Evolutionary conservation across 2,888 invertebrate genomes (phyloP).

Genomic region (Gandaritis pyraliata): DNA sequence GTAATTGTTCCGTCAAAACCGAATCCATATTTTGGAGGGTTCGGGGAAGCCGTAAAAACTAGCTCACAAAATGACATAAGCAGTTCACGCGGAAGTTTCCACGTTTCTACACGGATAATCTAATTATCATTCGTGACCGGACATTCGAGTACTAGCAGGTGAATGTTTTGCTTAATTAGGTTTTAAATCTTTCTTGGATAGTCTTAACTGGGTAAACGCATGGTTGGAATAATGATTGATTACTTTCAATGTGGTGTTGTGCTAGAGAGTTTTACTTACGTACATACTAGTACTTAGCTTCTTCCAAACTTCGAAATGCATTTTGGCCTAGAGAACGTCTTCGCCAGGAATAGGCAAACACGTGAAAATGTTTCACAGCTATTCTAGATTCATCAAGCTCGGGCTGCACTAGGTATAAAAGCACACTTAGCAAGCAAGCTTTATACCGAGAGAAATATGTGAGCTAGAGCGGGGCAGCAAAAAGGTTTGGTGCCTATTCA

Average conservation of each 20-base stretch:
- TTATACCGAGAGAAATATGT: neutral
- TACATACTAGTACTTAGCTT: neutral
- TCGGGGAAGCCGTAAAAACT: slow-evolving; percentile 47
- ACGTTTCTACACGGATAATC: slow-evolving; percentile 53
- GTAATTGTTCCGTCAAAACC: slow-evolving; percentile 33
- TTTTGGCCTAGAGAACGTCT: neutral
- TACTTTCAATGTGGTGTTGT: slow-evolving; percentile 21
- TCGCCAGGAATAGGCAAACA: neutral
- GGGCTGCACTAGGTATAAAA: slow-evolving; percentile 3
- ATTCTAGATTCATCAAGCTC: neutral
- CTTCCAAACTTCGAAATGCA: neutral
- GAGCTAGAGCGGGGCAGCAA: slow-evolving; percentile 2
- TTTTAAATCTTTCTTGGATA: slow-evolving; percentile 51
- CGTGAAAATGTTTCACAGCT: slow-evolving; percentile 1
- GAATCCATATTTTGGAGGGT: slow-evolving; percentile 28
- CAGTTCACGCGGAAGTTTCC: slow-evolving; percentile 46
- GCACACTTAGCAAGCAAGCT: slow-evolving; percentile 2
- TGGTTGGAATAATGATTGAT: slow-evolving; percentile 37
- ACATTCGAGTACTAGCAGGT: slow-evolving; percentile 51
- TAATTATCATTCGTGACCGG: slow-evolving; percentile 59
- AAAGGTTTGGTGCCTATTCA: slow-evolving; percentile 5
- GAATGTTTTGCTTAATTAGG: slow-evolving; percentile 52
- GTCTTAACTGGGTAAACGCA: slow-evolving; percentile 30
- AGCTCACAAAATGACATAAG: slow-evolving; percentile 43
- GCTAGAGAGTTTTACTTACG: slow-evolving; percentile 3